Base-by-base conservation (phyloP, 2,113 vertebrate species). In the Oceanites oceanicus region DNA sequence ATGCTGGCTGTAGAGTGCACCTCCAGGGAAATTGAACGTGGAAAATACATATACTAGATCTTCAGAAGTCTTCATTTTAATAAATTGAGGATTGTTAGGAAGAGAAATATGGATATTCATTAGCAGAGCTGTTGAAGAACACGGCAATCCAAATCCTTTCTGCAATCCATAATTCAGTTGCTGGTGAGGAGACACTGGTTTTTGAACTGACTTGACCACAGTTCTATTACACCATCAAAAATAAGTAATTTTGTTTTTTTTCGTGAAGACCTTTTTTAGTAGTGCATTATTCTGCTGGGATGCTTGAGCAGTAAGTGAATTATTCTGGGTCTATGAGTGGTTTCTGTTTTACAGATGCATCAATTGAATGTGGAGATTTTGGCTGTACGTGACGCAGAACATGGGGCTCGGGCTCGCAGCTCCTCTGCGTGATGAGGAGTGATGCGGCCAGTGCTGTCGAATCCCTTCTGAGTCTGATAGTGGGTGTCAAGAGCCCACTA, bases 41-140 rank as follows among this genome's bases (percentile, higher is more conserved):
- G 25, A 22, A 59, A 52, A 47, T 32, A 9, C 53, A 15, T 2
- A 5, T 4, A 2, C 9, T 21, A 27, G 30, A 53, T 42, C 47
- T 88, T 59, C 38, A 62, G 53, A 61, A 71, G 44, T 5, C 62
- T 15, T 22, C 4, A 1, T 16, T 59, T 88, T 30, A 15, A 72
- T 50, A 13, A 3, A 21, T 72, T 2, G 7, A 56, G 30, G 26
- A 36, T 4, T 2, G 5, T 11, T 13, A 42, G 40, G 70, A 29
- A 42, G 52, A 79, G 53, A 72, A 50, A 0, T 4, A 1, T 0
- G 1, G 26, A 3, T 63, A 20, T 45, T 62, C 1, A 0, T 42
- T 49, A 61, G 36, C 47, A 44, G n/a, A 68, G 30, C 30, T 38
- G 21, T 5, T 7, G 44, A 16, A 36, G 25, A 67, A 19, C 13